Evolutionary conservation across 2,113 vertebrate genomes (phyloP).

Genomic region (Eonycteris spelaea): DNA sequence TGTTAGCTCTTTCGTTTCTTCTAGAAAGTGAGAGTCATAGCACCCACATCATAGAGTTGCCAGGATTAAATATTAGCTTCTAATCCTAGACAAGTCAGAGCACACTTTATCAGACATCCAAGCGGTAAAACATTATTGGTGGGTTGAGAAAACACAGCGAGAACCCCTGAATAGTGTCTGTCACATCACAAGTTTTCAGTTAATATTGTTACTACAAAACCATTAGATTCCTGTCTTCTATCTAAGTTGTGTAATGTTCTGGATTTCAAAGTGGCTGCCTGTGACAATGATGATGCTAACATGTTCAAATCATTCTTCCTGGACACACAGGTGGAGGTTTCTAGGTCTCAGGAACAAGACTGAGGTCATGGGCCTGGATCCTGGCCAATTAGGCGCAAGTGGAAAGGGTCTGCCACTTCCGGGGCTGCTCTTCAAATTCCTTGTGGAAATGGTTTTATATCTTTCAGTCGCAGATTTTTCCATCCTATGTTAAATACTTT

Average conservation of each 20-base stretch:
- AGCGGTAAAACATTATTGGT: neutral
- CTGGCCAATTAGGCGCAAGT: neutral
- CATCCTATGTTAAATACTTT: neutral
- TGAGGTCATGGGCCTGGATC: neutral
- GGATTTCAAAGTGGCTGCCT: neutral
- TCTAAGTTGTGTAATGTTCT: neutral
- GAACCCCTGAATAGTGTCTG: neutral
- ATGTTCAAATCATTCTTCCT: neutral
- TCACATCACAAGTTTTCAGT: neutral
- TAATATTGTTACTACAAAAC: neutral
- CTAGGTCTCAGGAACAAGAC: neutral
- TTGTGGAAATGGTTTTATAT: neutral
- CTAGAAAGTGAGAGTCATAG: neutral
- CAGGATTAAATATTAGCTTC: neutral
- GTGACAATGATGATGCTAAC: neutral
- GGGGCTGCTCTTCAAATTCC: neutral
- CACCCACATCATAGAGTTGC: neutral
- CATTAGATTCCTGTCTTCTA: neutral
- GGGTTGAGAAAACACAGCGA: neutral
- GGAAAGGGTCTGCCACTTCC: neutral
- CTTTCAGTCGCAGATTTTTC: neutral
- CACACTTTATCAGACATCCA: neutral
- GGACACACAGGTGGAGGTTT: neutral
- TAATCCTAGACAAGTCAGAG: neutral
- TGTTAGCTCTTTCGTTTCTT: neutral